Evolutionary conservation across 2,888 invertebrate species (phyloP), one percentile per base, ranked within the genome.

Genomic region (Strigamia transsilvanica): DNA sequence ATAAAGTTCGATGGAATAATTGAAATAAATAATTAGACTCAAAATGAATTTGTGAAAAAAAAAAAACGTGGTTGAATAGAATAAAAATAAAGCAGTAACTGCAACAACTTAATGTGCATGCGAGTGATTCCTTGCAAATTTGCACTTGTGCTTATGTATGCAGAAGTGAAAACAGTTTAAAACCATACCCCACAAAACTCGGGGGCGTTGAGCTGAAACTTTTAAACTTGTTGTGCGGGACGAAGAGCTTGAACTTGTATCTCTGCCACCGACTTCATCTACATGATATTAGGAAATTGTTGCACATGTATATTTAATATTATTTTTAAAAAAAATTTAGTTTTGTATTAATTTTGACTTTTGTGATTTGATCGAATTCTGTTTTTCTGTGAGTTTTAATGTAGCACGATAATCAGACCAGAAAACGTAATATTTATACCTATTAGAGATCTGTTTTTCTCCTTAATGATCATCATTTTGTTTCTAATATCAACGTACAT

Each of bases 401-500:
- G n/a, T 51, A 18, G 0, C 51, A 18, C 1, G 15, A 6, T 13
- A 51, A 18, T 10, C 51, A 4, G 12, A 51, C 2, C 6, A 18
- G 4, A 51, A 51, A 15, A 51, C 15, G 2, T 38, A 7, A 51
- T 18, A 51, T 15, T 51, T 88, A 89, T 90, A 96, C 96, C 96
- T 90, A 94, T 93, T 86, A 96, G 94, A 87, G 94, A 92, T 88
- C 93, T 91, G 86, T 96, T 94, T 85, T 93, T 88, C 34, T 86
- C 87, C 90, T 93, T 92, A 84, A 93, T 90, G 84, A 94, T 92
- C 88, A 94, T 93, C 88, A 92, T 94, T 88, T 93, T 93, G 88
- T 94, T 93, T 86, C 93, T 92, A 84, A 97, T 94, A 87, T 90
- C 91, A 34, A 98, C 94, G 91, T 98, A 98, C 80, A 98, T 90